Percentiles rank a stretch among this genome's conserved stretches.
Conservation (phyloP, 1,140 invertebrate genomes). For the Atta colombica region DNA sequence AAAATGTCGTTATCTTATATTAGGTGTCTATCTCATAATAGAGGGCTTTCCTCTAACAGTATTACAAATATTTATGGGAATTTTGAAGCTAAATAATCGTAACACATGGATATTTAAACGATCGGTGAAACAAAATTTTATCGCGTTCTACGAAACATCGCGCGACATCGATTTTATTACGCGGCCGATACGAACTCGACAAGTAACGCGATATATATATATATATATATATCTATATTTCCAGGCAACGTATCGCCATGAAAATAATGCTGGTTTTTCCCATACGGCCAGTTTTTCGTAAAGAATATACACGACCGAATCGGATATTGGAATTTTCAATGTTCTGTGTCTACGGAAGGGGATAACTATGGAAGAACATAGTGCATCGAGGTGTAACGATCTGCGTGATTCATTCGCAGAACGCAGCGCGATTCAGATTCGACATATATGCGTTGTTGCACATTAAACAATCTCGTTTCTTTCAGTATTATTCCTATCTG, state of each 20-base stretch:
- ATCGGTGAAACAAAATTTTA: not conserved
- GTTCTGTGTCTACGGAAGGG: constrained; percentile 13
- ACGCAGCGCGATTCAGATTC: constrained; percentile 20
- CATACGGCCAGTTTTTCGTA: constrained; percentile 54
- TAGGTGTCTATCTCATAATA: too few relatives aligned
- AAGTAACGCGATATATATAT: constrained; percentile 9
- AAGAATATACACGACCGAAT: constrained; percentile 43
- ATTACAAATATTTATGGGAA: not conserved
- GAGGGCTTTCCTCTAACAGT: not conserved
- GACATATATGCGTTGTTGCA: constrained; percentile 30
- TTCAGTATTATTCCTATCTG: not conserved
- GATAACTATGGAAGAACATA: constrained; percentile 9
- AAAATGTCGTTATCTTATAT: too few relatives aligned
- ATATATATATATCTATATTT: not conserved
- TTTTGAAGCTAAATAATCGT: not conserved
- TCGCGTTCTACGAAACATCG: not conserved
- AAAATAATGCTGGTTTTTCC: constrained; percentile 60
- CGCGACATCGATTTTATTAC: constrained; percentile 43
- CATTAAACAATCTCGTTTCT: constrained; percentile 13
- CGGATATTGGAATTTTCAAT: constrained; percentile 64
- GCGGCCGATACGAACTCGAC: constrained; percentile 5
- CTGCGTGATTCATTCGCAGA: constrained; percentile 47
- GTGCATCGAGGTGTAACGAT: constrained; percentile 44
- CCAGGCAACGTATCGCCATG: not conserved
- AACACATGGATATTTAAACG: not conserved